Evolutionary conservation across 2,888 invertebrate species (phyloP), one percentile per base, ranked within the genome.

Genomic region (Sphaerophoria rueppellii): DNA sequence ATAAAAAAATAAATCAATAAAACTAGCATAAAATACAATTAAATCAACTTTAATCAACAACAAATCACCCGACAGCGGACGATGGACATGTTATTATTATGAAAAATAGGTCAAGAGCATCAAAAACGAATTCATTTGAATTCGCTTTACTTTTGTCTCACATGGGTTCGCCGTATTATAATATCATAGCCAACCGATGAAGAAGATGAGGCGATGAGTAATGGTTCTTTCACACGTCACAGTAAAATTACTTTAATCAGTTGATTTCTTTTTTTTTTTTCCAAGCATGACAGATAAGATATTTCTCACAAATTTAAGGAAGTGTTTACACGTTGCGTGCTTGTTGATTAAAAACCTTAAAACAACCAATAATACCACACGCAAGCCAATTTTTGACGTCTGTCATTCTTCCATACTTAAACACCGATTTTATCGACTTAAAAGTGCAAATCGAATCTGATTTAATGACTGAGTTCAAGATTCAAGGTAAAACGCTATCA

Each of bases 21-120:
- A 82, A 74, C 78, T 40, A 58, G 40, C 43, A 16, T n/a, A 69
- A 5, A 63, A 50, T 7, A 37, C 2, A 35, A 60, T 14, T 46
- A 58, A 70, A 9, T 4, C 12, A 16, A 32, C 24, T 35, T 11
- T 50, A 50, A 65, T 65, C 48, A 50, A 50, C 50, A 65, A 14
- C 50, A 65, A 43, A 58, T 12, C 52, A 52, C n/a, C 34, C 48
- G 0, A 16, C 65, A 4, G 48, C 55, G 60, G 14, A 70, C 48
- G 34, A 14, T 16, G 65, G 50, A 65, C 37, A 50, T 46, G 63
- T 40, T 40, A 24, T 24, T 24, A 24, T 24, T 24, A 24, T 24
- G 24, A 24, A 24, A 82, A 58, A 65, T 82, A 74, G 78, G 82
- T 82, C 82, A 82, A 78, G 82, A 78, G 78, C 78, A 74, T 48